Evolutionary conservation across 2,113 vertebrate genomes (phyloP).

Genomic region (Varanus komodoensis): DNA sequence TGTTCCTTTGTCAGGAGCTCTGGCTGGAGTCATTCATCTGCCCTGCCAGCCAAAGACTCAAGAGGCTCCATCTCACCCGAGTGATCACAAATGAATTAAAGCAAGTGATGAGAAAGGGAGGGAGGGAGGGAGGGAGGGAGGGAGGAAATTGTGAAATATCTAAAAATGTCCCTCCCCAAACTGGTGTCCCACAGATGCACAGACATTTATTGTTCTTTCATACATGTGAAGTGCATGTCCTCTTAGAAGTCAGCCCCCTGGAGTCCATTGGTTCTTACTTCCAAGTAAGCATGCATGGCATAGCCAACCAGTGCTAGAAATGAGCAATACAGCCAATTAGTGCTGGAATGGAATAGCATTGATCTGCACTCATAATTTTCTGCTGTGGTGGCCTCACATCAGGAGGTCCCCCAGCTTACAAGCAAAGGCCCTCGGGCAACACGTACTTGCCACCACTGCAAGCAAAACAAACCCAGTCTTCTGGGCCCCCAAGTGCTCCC

Average conservation of each 20-base stretch:
- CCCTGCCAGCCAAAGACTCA: background rate
- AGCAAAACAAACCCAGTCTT: too few relatives aligned
- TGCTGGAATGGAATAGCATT: background rate
- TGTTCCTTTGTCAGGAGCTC: background rate
- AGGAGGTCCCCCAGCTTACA: too few relatives aligned
- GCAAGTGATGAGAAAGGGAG: background rate
- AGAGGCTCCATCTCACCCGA: conserved; percentile 20
- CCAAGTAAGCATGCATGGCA: too few relatives aligned
- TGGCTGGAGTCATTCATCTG: background rate
- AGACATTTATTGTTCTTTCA: background rate
- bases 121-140: background rate
- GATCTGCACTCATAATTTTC: background rate
- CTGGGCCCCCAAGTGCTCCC: too few relatives aligned
- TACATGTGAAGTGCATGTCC: background rate
- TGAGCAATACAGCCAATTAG: background rate
- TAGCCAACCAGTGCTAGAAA: too few relatives aligned
- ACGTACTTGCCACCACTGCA: too few relatives aligned
- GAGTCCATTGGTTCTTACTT: too few relatives aligned
- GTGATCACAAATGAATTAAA: background rate
- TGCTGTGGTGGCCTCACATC: too few relatives aligned
- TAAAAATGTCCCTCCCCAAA: too few relatives aligned
- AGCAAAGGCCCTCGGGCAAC: too few relatives aligned
- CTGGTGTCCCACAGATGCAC: too few relatives aligned
- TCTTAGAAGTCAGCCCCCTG: too few relatives aligned
- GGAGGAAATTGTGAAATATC: background rate